Conservation (phyloP, 2,888 invertebrate genomes). For the Scaptomyza caliginosa region DNA sequence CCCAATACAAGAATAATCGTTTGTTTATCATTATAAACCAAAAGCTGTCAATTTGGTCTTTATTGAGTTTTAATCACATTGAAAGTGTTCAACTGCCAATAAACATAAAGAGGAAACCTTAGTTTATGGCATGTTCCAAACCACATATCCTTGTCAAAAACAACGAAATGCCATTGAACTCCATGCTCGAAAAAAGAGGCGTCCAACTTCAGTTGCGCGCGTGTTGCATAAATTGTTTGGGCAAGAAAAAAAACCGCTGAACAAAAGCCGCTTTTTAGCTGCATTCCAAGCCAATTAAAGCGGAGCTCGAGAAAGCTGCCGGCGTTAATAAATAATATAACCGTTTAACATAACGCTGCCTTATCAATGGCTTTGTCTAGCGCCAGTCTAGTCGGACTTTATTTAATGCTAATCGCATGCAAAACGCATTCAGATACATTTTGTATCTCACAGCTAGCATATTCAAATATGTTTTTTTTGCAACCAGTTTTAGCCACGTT, state of each 20-base stretch:
- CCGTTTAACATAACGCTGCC: neutral
- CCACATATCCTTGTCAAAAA: constrained; percentile 13
- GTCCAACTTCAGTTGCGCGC: constrained; percentile 47
- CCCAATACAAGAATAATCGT: constrained; percentile 48
- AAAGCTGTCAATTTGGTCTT: constrained; percentile 59
- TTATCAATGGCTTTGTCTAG: constrained; percentile 59
- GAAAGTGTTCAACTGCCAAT: too few species aligned
- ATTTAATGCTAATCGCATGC: constrained; percentile 55
- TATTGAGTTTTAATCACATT: too few species aligned
- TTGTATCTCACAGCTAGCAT: constrained; percentile 34
- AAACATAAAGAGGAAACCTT: too few species aligned
- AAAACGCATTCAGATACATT: constrained; percentile 18
- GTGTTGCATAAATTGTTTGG: constrained; percentile 57
- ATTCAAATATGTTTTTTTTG: too few species aligned
- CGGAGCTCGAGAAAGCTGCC: constrained; percentile 39
- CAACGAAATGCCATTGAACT: constrained; percentile 63
- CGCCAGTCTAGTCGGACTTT: constrained; percentile 46
- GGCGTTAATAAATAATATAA: neutral
- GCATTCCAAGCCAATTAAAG: constrained; percentile 20
- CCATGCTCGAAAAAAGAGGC: constrained; percentile 10
- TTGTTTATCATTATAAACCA: neutral
- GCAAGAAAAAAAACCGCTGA: constrained; percentile 8
- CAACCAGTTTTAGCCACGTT: constrained; percentile 37
- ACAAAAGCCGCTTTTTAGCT: constrained; percentile 47
- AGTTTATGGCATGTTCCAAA: too few species aligned